A percentile compares a stretch with the other conserved stretches of the same genome.
Evolutionary conservation across 2,113 vertebrate genomes (phyloP).

Genomic region (Pygoscelis adeliae): DNA sequence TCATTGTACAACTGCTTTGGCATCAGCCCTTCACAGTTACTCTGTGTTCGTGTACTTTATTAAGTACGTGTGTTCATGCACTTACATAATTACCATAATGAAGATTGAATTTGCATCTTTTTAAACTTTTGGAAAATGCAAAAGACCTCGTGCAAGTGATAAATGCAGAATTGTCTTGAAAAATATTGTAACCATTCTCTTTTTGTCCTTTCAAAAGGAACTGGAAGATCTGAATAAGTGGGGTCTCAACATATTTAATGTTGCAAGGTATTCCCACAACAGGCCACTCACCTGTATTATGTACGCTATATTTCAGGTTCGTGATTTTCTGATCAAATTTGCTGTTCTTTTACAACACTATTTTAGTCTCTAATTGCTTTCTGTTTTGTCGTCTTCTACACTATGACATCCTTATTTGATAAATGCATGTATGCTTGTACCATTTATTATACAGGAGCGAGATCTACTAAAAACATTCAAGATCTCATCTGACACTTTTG

Average conservation of each 20-base stretch:
- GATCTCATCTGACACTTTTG: conserved; percentile 93
- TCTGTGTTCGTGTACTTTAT: neutral
- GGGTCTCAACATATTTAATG: conserved; percentile 96
- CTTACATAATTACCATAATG: neutral
- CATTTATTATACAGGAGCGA: conserved; percentile 81
- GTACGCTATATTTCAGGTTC: conserved; percentile 96
- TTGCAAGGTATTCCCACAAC: conserved; percentile 91
- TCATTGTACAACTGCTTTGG: neutral
- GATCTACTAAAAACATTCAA: conserved; percentile 96
- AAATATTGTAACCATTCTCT: neutral
- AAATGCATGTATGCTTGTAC: neutral
- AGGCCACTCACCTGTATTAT: conserved; percentile 94
- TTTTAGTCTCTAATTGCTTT: neutral
- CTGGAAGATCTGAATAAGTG: conserved; percentile 96
- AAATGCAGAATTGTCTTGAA: neutral
- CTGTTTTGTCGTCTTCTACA: neutral
- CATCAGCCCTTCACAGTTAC: neutral
- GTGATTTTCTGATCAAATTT: neutral
- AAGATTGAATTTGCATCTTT: neutral
- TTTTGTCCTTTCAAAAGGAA: conserved; percentile 76
- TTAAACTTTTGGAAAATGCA: neutral
- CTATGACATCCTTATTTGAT: fast-evolving
- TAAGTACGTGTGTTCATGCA: fast-evolving
- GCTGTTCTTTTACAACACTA: fast-evolving
- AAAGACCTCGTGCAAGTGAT: neutral